Evolutionary conservation across 2,888 invertebrate genomes (phyloP).

Genomic region (Mechanitis mazaeus): DNA sequence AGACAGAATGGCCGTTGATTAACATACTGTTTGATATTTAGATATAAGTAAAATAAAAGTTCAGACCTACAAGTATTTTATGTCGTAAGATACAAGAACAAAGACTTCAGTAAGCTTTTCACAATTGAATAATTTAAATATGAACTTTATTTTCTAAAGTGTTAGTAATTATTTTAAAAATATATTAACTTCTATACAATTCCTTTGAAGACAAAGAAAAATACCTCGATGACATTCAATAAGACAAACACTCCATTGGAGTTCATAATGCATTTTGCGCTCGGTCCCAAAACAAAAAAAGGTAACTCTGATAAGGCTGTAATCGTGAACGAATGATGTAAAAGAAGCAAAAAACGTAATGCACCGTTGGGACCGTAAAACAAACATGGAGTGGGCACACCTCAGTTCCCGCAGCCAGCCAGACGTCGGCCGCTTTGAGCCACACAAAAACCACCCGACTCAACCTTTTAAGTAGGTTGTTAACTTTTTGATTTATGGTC

Average conservation of each 20-base stretch:
- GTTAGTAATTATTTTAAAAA: no score
- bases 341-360: slow-evolving; percentile 67
- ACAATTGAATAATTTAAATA: no score
- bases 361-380: slow-evolving; percentile 74
- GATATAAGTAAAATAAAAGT: slow-evolving; percentile 9
- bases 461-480: slow-evolving; percentile 76
- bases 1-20: slow-evolving; percentile 14
- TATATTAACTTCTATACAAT: no score
- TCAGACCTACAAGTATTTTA: no score
- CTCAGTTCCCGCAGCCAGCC: slow-evolving; percentile 51
- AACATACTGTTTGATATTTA: slow-evolving; percentile 16
- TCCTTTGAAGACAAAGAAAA: slow-evolving; percentile 1
- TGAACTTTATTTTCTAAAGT: no score
- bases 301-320: slow-evolving; percentile 60
- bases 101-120: no score
- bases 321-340: slow-evolving; percentile 66
- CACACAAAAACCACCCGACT: slow-evolving; percentile 66
- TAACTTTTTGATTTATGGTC: slow-evolving; percentile 77
- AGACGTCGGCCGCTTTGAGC: slow-evolving; percentile 70
- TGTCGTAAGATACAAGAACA: no score
- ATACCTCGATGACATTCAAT: slow-evolving; percentile 5
- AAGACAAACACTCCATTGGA: slow-evolving; percentile 20
- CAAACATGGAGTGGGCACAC: slow-evolving; percentile 70
- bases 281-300: slow-evolving; percentile 38
- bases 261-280: slow-evolving; percentile 25